Base-by-base conservation (phyloP, 2,888 invertebrate genomes). In the Xestia xanthographa region DNA sequence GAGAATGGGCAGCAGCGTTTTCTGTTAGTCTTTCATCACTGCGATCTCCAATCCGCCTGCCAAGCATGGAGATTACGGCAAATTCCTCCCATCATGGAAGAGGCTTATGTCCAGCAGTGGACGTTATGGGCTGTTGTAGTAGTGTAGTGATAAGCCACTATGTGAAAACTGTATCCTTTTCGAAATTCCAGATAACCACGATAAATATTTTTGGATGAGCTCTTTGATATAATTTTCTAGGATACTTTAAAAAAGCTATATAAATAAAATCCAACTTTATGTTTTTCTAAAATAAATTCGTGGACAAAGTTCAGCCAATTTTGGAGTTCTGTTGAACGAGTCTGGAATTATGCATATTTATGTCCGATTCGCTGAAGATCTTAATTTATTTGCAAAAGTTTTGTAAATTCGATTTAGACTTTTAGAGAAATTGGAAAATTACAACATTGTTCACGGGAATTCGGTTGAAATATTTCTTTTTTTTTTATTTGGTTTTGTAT, bases 281-380 rank as follows among this genome's bases (percentile, higher is more conserved):
- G 2, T 29, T 72, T 50, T 66, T 20, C 2, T 38, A 14, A 26
- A 71, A 63, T 63, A 22, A 72, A 17, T 29, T 4, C 11, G 0
- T 43, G n/a, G 20, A 48, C 53, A 58, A 58, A 56, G 0, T 73
- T 26, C 48, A 43, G 14, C 5, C 45, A 68, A 12, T 45, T 43
- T 12, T 72, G 9, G 5, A 29, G n/a, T 12, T 43, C 17, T 34
- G 8, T 20, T 34, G 8, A 34, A 2, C n/a, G 12, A 20, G 12
- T 20, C 26, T 38, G 14, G 43, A 38, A 29, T 65, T 14, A 45
- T 20, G 14, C 26, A 50, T 72, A 72, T 72, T 72, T 26, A 66
- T 50, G 4, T 17, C 1, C 17, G 1, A 29, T 53, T 66, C 22
- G 0, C 29, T 17, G 50, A 41, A 11, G 17, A 5, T 20, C 20